These are phyloP conservation scores for Ctenopoma multispine DNA, from an alignment of 2,797 vertebrate genomes.

Conservation along the genomic window DNA sequence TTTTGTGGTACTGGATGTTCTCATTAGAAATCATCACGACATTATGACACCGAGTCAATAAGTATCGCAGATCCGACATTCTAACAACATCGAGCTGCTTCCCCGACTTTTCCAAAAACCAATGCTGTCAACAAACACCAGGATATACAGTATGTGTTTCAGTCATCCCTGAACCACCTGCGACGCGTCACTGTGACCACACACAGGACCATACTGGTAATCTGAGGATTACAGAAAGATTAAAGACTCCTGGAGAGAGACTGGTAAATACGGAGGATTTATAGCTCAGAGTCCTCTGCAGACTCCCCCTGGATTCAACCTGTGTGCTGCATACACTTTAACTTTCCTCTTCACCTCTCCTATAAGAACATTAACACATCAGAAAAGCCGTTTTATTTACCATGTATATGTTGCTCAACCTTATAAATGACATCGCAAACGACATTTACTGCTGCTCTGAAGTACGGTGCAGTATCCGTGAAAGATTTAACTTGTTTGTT, in stretches of 20 bases:
- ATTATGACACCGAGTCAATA: neutral
- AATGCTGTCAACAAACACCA: neutral
- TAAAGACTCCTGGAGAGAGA: slow-evolving; percentile 63
- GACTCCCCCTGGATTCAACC: slow-evolving; percentile 6
- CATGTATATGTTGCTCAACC: neutral
- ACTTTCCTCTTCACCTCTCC: slow-evolving; percentile 2
- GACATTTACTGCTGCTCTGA: too few species aligned
- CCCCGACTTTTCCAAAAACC: neutral
- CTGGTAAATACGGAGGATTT: slow-evolving; percentile 47
- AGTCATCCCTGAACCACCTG: slow-evolving; percentile 25
- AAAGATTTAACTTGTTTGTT: neutral
- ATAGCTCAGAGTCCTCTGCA: slow-evolving; percentile 32
- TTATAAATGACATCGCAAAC: neutral
- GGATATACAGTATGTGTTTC: slow-evolving; percentile 5
- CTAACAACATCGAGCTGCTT: neutral
- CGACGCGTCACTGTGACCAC: slow-evolving; percentile 21
- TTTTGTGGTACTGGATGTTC: neutral
- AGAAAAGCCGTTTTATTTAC: neutral
- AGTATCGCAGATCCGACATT: neutral
- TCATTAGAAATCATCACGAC: neutral
- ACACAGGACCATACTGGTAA: slow-evolving; percentile 59
- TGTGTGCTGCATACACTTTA: neutral
- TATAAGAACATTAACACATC: neutral
- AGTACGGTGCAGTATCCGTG: too few species aligned
- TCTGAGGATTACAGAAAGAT: slow-evolving; percentile 79